These are phyloP conservation scores for Chalcosyrphus nemorum DNA, from an alignment of 2,888 invertebrate species.

Conservation along the genomic window DNA sequence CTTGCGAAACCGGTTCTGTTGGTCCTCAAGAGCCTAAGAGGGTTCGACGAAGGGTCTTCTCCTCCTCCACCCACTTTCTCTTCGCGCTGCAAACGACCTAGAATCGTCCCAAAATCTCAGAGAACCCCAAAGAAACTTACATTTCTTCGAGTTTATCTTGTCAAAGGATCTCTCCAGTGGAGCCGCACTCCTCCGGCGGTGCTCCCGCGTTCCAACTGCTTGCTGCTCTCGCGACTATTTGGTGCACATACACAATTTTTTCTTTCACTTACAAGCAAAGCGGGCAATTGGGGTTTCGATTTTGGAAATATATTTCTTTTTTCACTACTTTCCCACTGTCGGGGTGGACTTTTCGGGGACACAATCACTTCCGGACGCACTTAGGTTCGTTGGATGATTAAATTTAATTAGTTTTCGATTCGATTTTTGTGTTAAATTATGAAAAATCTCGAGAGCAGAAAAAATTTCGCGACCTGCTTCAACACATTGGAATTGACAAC, in stretches of 20 bases:
- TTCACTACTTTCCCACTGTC: constrained; percentile 29
- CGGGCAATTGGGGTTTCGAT: too few relatives aligned
- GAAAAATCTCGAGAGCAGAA: constrained; percentile 47
- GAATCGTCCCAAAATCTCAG: not conserved
- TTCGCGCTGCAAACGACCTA: too few relatives aligned
- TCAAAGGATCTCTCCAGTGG: not conserved
- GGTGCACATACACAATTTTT: constrained; percentile 67
- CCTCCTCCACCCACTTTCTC: constrained; percentile 40
- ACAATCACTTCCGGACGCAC: constrained; percentile 19
- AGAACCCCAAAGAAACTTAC: constrained; percentile 12
- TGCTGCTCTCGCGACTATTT: constrained; percentile 58
- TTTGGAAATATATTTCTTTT: constrained; percentile 15
- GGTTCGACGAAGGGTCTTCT: not conserved
- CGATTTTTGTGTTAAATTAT: constrained; percentile 56
- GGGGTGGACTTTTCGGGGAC: not conserved
- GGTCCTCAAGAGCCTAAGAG: not conserved
- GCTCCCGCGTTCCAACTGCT: constrained; percentile 27
- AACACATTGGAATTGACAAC: constrained; percentile 75
- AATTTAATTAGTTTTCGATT: constrained; percentile 39
- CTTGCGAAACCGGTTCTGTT: constrained; percentile 66
- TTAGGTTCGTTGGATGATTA: constrained; percentile 10
- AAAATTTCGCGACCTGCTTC: constrained; percentile 73
- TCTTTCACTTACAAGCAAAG: constrained; percentile 56
- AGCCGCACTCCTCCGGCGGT: not conserved
- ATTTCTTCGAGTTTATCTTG: constrained; percentile 21